Evolutionary conservation across 2,113 vertebrate genomes (phyloP).

Genomic region (Proteles cristata): DNA sequence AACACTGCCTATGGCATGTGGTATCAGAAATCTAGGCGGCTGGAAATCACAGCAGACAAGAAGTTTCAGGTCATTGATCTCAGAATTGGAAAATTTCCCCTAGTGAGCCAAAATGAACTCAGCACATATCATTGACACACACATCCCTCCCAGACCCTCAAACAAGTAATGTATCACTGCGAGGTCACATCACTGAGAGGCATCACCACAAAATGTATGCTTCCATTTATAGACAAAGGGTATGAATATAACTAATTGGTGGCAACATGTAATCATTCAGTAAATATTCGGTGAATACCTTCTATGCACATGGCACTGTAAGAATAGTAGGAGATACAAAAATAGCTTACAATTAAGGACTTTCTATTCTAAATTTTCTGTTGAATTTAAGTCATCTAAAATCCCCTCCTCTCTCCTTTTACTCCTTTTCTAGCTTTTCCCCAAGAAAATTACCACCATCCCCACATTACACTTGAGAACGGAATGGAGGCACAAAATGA

Average conservation of each 20-base stretch:
- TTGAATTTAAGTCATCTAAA: not conserved
- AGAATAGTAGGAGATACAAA: not conserved
- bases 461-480: not conserved
- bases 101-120: slow-evolving; percentile 44
- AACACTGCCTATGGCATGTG: not conserved
- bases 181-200: not conserved
- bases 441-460: not conserved
- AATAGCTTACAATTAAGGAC: not conserved
- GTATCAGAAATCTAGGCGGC: slow-evolving; percentile 2
- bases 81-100: slow-evolving; percentile 64
- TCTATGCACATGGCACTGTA: not conserved
- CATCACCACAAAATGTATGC: not conserved
- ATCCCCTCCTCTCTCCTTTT: not conserved
- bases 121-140: not conserved
- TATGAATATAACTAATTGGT: not conserved
- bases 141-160: not conserved
- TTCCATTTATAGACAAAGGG: not conserved
- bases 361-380: not conserved
- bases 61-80: slow-evolving; percentile 65
- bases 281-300: not conserved
- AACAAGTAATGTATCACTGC: not conserved
- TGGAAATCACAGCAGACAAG: slow-evolving; percentile 42
- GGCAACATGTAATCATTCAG: not conserved
- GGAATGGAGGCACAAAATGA: not conserved
- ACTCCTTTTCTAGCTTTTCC: not conserved